Conservation (phyloP, 2,797 vertebrate genomes). For the Fistularia commersonii region DNA sequence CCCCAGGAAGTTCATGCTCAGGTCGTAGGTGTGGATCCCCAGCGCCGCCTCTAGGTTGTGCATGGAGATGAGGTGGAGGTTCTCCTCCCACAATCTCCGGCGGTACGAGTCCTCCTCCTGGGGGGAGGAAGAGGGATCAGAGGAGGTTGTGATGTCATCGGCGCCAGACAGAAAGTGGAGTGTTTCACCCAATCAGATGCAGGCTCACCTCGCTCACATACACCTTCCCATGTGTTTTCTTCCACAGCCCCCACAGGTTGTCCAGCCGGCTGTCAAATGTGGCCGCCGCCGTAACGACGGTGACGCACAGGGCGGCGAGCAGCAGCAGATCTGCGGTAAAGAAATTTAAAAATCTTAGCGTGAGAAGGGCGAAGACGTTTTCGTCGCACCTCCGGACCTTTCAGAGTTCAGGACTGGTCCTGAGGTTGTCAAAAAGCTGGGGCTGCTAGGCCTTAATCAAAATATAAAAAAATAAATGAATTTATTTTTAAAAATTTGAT, state of each 20-base stretch:
- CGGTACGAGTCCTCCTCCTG: constrained; percentile 77
- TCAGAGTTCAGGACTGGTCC: no score
- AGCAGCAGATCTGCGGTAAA: constrained; percentile 52
- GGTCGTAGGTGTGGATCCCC: constrained; percentile 83
- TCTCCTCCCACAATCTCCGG: constrained; percentile 85
- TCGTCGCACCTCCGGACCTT: no score
- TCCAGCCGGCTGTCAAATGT: constrained; percentile 68
- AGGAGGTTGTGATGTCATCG: fast-evolving
- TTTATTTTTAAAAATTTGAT: no score
- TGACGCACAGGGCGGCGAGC: constrained; percentile 53
- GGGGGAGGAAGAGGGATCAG: not conserved
- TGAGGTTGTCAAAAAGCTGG: no score
- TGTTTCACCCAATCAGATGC: no score
- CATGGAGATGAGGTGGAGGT: constrained; percentile 76
- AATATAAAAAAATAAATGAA: no score
- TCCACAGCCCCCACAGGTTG: constrained; percentile 84
- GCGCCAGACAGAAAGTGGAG: no score
- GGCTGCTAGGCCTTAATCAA: no score
- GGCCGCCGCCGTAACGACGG: constrained; percentile 37
- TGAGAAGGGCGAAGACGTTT: no score
- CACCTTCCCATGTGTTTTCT: constrained; percentile 71
- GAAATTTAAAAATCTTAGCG: not conserved
- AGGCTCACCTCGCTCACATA: constrained; percentile 70
- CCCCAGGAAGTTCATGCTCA: constrained; percentile 87
- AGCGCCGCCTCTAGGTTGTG: constrained; percentile 91